Evolutionary conservation across 2,797 vertebrate species (phyloP).

Genomic region (Macropodus opercularis): DNA sequence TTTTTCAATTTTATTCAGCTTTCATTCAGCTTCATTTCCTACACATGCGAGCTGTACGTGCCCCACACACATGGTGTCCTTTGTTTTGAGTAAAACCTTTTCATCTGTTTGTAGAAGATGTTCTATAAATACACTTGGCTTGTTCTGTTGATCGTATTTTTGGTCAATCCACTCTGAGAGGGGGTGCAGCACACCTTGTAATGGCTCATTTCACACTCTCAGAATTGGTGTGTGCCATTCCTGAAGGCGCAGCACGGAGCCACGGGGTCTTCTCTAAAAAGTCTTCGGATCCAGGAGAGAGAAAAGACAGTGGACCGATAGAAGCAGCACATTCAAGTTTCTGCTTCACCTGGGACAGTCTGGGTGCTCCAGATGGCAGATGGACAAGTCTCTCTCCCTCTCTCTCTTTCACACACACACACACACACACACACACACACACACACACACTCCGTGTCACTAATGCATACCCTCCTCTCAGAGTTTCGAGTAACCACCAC

Average conservation of each 20-base stretch:
- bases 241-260: conserved; percentile 50
- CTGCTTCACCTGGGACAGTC: conserved; percentile 73
- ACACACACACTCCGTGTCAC: conserved; percentile 19
- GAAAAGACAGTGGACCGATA: conserved; percentile 50
- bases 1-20: too few relatives aligned
- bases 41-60: background rate
- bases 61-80: background rate
- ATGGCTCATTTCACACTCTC: conserved; percentile 78
- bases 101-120: conserved; percentile 28
- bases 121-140: conserved; percentile 62
- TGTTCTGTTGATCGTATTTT: conserved; percentile 61
- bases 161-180: conserved; percentile 57
- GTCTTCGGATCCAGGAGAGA: conserved; percentile 55
- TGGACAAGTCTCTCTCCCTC: conserved; percentile 45
- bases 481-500: conserved; percentile 71
- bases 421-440: conserved; percentile 16
- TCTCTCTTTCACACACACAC: background rate
- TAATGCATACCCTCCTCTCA: conserved; percentile 61
- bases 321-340: conserved; percentile 69
- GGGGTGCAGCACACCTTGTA: conserved; percentile 60
- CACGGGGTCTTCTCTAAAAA: conserved; percentile 53
- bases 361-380: conserved; percentile 72
- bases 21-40: background rate
- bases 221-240: conserved; percentile 68
- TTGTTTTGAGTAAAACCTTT: conserved; percentile 36